A percentile compares a stretch with the other conserved stretches of the same genome.
Conservation (phyloP, 2,113 vertebrate species). For the Donacobius atricapilla region DNA sequence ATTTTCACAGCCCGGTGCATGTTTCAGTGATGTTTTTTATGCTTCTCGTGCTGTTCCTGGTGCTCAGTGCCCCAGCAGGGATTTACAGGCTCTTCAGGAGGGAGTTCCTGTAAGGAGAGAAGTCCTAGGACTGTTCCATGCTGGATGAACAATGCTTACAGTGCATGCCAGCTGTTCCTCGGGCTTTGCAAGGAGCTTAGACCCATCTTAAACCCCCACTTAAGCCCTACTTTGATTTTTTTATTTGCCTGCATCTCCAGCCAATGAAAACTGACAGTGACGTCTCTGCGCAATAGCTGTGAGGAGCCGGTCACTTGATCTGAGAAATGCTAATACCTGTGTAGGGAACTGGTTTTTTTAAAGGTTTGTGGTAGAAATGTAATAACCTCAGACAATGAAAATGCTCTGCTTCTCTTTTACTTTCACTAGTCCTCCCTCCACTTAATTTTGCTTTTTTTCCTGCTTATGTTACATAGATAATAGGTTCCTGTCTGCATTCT, state of each 20-base stretch:
- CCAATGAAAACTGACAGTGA: neutral
- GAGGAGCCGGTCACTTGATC: neutral
- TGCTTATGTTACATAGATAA: neutral
- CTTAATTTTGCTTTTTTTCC: neutral
- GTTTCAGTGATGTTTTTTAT: neutral
- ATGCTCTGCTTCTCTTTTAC: neutral
- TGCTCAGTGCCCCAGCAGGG: neutral
- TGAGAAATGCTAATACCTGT: neutral
- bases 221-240: constrained; percentile 10
- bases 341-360: neutral
- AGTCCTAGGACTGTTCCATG: neutral
- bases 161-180: constrained; percentile 30
- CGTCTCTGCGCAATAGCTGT: neutral
- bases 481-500: neutral
- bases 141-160: neutral
- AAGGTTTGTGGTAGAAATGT: neutral
- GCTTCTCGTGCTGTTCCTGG: neutral
- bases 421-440: neutral
- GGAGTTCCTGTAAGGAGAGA: neutral
- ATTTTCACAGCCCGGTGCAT: neutral
- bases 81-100: neutral
- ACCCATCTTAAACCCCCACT: neutral
- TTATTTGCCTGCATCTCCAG: neutral
- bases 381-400: neutral
- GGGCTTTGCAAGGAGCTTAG: constrained; percentile 2